Conservation (phyloP, 2,797 vertebrate genomes). For the Eidolon dupreanum region DNA sequence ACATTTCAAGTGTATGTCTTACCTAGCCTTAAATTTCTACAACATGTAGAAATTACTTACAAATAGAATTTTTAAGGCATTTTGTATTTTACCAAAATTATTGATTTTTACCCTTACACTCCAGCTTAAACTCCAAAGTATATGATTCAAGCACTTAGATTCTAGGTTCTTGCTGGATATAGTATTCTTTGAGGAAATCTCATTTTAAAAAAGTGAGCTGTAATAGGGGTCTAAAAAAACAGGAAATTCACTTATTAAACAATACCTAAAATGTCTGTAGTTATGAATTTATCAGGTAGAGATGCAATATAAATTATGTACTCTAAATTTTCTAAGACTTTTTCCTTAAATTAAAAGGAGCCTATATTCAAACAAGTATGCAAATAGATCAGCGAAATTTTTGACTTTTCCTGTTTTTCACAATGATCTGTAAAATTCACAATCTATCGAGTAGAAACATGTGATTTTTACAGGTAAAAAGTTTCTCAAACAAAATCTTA, state of each 20-base stretch:
- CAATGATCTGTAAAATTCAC: slow-evolving; percentile 4
- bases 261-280: neutral
- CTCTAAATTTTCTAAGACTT: neutral
- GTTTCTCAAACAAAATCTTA: neutral
- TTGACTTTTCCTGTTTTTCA: slow-evolving; percentile 32
- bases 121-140: neutral
- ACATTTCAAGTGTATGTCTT: neutral
- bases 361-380: neutral
- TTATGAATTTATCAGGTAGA: slow-evolving; percentile 35
- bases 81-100: neutral
- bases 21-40: neutral
- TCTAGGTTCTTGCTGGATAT: neutral
- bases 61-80: neutral
- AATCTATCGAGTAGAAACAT: neutral
- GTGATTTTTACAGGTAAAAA: slow-evolving; percentile 26
- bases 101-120: neutral
- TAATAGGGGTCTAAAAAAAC: neutral
- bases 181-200: neutral
- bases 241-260: slow-evolving; percentile 1
- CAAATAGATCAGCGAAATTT: slow-evolving; percentile 15
- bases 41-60: neutral
- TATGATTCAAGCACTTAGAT: neutral
- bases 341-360: neutral
- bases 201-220: neutral
- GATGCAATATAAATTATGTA: neutral